These are phyloP conservation scores for Philopedon plagiatum DNA, from an alignment of 2,888 invertebrate species.

Conservation along the genomic window DNA sequence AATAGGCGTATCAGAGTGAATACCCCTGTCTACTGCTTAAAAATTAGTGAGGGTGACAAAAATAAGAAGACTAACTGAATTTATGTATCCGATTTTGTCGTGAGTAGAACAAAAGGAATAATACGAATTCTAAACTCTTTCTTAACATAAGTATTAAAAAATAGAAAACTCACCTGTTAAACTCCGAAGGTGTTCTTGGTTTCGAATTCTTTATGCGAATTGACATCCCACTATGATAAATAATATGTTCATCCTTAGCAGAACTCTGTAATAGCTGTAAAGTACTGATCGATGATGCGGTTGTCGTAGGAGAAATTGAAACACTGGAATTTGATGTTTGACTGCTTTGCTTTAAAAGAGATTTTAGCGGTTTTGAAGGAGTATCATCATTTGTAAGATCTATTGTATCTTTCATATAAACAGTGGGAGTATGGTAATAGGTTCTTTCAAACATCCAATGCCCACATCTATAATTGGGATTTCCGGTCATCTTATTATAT, in stretches of 20 bases:
- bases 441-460: constrained; percentile 54
- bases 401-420: constrained; percentile 38
- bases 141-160: not conserved
- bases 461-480: constrained; percentile 50
- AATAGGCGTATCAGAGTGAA: too few species aligned
- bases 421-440: constrained; percentile 9
- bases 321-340: not conserved
- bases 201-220: constrained; percentile 35
- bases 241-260: constrained; percentile 20
- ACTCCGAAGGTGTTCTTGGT: constrained; percentile 38
- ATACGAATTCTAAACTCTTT: too few species aligned
- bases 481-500: constrained; percentile 60
- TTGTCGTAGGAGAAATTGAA: not conserved
- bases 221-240: constrained; percentile 31
- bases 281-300: not conserved
- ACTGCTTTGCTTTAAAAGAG: not conserved
- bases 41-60: too few species aligned
- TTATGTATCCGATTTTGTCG: too few species aligned
- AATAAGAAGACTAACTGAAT: too few species aligned
- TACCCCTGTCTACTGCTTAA: too few species aligned
- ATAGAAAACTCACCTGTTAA: constrained; percentile 38
- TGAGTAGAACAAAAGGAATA: too few species aligned
- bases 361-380: not conserved
- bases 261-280: not conserved
- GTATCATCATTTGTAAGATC: constrained; percentile 51